Conservation (phyloP, 2,797 vertebrate genomes). For the Vultur gryphus region DNA sequence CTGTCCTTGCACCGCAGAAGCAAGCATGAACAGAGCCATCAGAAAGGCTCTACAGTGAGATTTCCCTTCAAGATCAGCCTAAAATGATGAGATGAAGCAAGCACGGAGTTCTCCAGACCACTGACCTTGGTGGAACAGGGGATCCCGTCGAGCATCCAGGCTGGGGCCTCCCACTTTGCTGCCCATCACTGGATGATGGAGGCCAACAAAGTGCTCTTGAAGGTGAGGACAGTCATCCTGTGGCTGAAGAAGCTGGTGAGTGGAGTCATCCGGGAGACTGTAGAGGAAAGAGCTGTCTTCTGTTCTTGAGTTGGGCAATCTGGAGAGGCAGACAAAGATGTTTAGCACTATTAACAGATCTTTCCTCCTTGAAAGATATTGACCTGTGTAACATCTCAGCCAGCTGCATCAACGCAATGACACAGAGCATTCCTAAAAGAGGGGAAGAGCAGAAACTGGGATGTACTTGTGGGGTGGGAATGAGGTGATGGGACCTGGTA, state of each 20-base stretch:
- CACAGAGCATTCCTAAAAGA: not conserved
- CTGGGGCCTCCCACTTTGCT: constrained; percentile 27
- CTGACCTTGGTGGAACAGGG: constrained; percentile 72
- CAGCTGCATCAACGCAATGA: not conserved
- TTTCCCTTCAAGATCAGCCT: not conserved
- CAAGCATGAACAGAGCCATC: not conserved
- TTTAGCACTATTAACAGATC: not conserved
- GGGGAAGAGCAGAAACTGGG: not conserved
- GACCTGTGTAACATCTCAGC: not conserved
- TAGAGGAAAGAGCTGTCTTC: constrained; percentile 76
- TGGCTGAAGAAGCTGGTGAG: constrained; percentile 76
- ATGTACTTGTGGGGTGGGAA: not conserved
- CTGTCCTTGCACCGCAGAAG: not conserved
- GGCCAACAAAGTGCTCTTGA: constrained; percentile 61
- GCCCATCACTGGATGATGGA: constrained; percentile 52
- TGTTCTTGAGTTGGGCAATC: constrained; percentile 39
- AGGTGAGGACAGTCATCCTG: constrained; percentile 63
- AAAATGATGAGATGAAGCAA: not conserved
- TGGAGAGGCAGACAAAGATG: not conserved
- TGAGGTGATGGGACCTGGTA: not conserved
- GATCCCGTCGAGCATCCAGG: constrained; percentile 56
- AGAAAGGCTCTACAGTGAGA: not conserved
- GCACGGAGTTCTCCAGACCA: not conserved
- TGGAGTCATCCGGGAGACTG: constrained; percentile 76
- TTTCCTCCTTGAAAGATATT: not conserved